Conservation (phyloP, 2,888 invertebrate genomes). For the Calameuta idolon region DNA sequence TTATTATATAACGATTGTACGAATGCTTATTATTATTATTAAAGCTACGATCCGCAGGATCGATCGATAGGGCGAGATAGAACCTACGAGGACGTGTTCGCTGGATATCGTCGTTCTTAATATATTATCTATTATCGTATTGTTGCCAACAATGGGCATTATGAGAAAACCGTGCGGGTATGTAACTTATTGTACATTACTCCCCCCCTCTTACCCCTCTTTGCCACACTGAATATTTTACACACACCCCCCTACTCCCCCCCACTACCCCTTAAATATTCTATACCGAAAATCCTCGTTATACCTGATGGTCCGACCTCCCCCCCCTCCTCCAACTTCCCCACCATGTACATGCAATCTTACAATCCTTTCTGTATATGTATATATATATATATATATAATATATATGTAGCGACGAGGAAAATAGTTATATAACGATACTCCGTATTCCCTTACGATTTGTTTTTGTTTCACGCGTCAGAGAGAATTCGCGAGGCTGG, state of each 20-base stretch:
- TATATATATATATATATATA: background rate
- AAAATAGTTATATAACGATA: background rate
- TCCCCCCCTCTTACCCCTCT: constrained; percentile 28
- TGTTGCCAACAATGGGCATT: constrained; percentile 67
- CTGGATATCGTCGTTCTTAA: constrained; percentile 50
- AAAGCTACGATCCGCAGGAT: constrained; percentile 1
- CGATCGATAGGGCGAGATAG: constrained; percentile 24
- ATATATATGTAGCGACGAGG: background rate
- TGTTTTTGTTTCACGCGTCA: background rate
- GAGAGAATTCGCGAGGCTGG: background rate
- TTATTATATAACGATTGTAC: background rate
- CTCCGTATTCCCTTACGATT: background rate
- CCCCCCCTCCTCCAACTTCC: background rate
- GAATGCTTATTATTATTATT: constrained; percentile 7
- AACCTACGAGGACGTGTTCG: constrained; percentile 42
- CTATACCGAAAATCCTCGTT: background rate
- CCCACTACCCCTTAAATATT: background rate
- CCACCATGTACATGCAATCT: background rate
- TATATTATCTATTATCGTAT: constrained; percentile 65
- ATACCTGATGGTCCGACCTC: background rate
- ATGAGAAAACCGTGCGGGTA: constrained; percentile 61
- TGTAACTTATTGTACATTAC: constrained; percentile 58
- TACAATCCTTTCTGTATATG: background rate
- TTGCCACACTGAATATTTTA: background rate
- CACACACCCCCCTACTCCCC: too few species aligned